A percentile compares a stretch with the other conserved stretches of the same genome.
phyloP scores from a whole-genome alignment of 2,797 vertebrate genomes.

The Macrochelys suwanniensis region DNA sequence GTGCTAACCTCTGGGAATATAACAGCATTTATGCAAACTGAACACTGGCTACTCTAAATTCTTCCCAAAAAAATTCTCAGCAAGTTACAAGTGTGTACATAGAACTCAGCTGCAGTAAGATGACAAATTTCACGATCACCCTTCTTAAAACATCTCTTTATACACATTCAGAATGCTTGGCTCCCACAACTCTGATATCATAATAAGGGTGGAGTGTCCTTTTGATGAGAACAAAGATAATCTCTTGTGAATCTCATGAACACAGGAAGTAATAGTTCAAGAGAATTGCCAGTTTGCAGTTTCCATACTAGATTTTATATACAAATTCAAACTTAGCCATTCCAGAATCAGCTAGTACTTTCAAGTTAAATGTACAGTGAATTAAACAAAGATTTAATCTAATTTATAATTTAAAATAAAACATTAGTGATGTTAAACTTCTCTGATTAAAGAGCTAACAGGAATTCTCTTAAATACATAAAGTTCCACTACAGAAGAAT shows the following conservation, averaged over 20 bases:
- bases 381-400: not conserved
- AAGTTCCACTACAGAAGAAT: not conserved
- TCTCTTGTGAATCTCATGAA: conserved; percentile 3
- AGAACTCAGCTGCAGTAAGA: not conserved
- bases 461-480: not conserved
- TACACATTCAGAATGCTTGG: not conserved
- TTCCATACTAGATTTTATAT: conserved; percentile 25
- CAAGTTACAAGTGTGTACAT: rapidly evolving
- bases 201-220: conserved; percentile 60
- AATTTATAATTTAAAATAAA: conserved; percentile 1
- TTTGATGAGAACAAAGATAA: not conserved
- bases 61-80: not conserved
- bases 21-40: not conserved
- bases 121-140: rapidly evolving
- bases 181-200: not conserved
- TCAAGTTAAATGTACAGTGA: not conserved
- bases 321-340: not conserved
- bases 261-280: conserved; percentile 63
- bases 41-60: not conserved
- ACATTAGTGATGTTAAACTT: conserved; percentile 20
- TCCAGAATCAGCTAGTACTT: not conserved
- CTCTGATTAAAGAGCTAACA: not conserved
- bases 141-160: not conserved
- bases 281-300: conserved; percentile 36
- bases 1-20: not conserved